Percentiles rank a stretch among this genome's conserved stretches.
These are phyloP conservation scores for Littorina saxatilis DNA, from an alignment of 1,140 invertebrate genomes.

Conservation along the genomic window DNA sequence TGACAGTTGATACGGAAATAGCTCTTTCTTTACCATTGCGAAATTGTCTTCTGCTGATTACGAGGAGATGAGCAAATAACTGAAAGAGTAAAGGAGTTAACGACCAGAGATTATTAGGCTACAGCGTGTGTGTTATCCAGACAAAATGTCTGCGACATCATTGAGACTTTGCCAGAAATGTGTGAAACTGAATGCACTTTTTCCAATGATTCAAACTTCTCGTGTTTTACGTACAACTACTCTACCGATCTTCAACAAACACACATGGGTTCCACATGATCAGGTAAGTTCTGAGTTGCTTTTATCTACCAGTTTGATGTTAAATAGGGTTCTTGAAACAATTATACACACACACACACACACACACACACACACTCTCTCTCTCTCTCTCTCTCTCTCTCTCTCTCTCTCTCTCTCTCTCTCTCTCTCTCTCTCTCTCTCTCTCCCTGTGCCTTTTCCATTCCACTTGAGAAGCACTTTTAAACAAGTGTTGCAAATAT, in stretches of 20 bases:
- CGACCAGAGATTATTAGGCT: too few relatives aligned
- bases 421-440: conserved; percentile 15
- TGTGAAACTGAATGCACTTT: background rate
- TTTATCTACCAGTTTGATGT: background rate
- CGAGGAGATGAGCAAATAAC: too few relatives aligned
- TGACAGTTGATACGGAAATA: too few relatives aligned
- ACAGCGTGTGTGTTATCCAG: too few relatives aligned
- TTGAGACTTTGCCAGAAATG: conserved; percentile 15
- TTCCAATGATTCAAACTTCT: background rate
- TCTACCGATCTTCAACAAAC: conserved; percentile 15
- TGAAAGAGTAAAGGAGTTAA: too few relatives aligned
- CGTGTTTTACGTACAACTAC: background rate
- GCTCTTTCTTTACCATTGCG: too few relatives aligned
- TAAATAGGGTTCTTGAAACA: background rate
- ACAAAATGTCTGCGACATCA: conserved; percentile 24
- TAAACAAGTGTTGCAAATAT: too few relatives aligned
- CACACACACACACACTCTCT: background rate
- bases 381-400: background rate
- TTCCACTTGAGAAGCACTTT: too few relatives aligned
- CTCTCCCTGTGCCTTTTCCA: background rate
- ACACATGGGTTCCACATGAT: conserved; percentile 36
- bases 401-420: conserved; percentile 15
- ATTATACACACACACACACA: background rate
- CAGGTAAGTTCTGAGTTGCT: background rate
- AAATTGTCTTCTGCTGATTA: too few relatives aligned